These are phyloP conservation scores for Ovibos moschatus DNA, from an alignment of 2,113 vertebrate genomes.

Conservation along the genomic window DNA sequence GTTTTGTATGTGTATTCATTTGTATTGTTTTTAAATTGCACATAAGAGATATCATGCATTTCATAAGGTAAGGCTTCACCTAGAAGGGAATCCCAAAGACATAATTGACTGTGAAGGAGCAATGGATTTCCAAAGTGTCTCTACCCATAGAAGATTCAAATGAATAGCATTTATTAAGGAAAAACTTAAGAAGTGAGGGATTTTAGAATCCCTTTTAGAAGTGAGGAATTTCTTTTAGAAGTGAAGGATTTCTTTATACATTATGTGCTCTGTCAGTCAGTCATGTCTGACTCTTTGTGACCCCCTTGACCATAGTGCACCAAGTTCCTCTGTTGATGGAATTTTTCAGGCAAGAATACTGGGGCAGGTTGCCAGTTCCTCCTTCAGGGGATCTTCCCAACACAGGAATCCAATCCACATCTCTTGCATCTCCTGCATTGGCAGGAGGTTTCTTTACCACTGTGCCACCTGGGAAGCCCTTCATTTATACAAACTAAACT, in stretches of 20 bases:
- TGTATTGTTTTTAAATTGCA: not conserved
- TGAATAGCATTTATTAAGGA: not conserved
- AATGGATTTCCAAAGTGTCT: not conserved
- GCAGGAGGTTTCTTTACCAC: not conserved
- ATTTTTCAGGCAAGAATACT: not conserved
- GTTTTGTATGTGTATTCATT: not conserved
- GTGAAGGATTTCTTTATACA: not conserved
- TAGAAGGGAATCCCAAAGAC: not conserved
- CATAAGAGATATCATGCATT: not conserved
- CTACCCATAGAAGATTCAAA: not conserved
- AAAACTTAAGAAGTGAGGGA: not conserved
- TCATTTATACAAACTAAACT: not conserved
- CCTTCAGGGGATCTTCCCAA: not conserved
- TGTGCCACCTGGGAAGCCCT: not conserved
- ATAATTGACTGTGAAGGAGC: not conserved
- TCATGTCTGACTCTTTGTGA: not conserved
- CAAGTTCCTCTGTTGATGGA: not conserved
- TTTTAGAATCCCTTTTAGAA: not conserved
- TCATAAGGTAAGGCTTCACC: not conserved
- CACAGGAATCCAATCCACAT: not conserved
- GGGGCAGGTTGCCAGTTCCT: not conserved
- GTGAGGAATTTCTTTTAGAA: not conserved
- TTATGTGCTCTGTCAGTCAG: not conserved
- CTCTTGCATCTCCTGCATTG: not conserved
- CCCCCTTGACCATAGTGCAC: not conserved